Percentiles rank a stretch among this genome's conserved stretches.
These are phyloP conservation scores for Drosophila pseudotalamancana DNA, from an alignment of 2,888 invertebrate genomes.

Conservation along the genomic window DNA sequence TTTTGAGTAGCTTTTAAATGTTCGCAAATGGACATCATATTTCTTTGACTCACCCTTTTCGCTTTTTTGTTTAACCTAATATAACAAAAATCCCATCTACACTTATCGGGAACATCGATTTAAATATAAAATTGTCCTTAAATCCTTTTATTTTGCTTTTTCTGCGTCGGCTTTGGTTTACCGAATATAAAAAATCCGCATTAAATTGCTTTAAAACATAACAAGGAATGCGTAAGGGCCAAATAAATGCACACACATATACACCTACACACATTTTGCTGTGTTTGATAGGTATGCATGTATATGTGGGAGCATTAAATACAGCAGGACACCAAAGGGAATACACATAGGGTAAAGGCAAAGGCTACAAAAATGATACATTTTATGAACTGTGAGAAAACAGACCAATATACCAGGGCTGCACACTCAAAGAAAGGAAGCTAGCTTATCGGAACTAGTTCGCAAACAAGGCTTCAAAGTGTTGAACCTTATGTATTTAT, in stretches of 20 bases:
- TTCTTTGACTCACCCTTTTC: neutral
- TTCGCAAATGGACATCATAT: slow-evolving; percentile 3
- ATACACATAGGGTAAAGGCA: slow-evolving; percentile 20
- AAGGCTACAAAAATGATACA: slow-evolving; percentile 56
- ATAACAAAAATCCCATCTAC: neutral
- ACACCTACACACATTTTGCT: slow-evolving; percentile 17
- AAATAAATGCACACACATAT: neutral
- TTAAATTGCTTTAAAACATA: slow-evolving; percentile 60
- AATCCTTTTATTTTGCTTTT: slow-evolving; percentile 27
- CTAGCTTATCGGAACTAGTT: neutral
- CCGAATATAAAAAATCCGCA: slow-evolving; percentile 36
- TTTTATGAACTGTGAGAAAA: slow-evolving; percentile 46
- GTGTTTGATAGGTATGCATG: slow-evolving; percentile 45
- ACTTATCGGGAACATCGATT: slow-evolving; percentile 27
- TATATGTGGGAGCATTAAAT: slow-evolving; percentile 55
- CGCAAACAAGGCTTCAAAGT: neutral
- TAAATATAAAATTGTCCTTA: slow-evolving; percentile 36
- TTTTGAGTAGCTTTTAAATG: slow-evolving; percentile 52
- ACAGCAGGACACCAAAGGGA: slow-evolving; percentile 28
- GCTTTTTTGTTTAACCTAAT: slow-evolving; percentile 1
- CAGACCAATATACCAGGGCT: slow-evolving; percentile 35
- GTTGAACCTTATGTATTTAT: too few species aligned
- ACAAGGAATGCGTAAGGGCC: slow-evolving; percentile 33
- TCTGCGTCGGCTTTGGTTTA: slow-evolving; percentile 8
- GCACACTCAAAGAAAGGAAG: neutral